Evolutionary conservation across 2,888 invertebrate genomes (phyloP).

Genomic region (Caenorhabditis sp.): DNA sequence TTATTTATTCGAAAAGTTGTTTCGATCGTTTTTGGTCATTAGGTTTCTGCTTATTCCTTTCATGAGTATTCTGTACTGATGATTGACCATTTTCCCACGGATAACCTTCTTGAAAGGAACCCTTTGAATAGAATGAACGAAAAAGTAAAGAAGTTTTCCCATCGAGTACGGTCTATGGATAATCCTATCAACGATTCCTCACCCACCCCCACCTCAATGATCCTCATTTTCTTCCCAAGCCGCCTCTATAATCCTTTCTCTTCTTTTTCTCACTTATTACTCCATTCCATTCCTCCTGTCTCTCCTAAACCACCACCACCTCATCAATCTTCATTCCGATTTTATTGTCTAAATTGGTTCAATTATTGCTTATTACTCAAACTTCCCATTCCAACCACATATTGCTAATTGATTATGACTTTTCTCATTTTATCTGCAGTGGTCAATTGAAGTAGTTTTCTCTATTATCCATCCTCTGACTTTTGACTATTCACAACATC

Average conservation of each 20-base stretch:
- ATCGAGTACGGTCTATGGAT: slow-evolving; percentile 30
- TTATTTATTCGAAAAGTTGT: slow-evolving; percentile 22
- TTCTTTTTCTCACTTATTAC: not conserved
- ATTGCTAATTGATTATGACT: slow-evolving; percentile 4
- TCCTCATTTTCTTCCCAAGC: not conserved
- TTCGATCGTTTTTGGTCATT: slow-evolving; percentile 1
- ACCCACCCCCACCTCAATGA: slow-evolving; percentile 17
- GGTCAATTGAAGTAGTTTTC: not conserved
- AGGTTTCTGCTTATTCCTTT: not conserved
- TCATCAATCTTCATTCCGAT: slow-evolving; percentile 40
- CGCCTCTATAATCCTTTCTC: slow-evolving; percentile 36
- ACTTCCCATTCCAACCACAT: not conserved
- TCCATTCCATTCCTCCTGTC: not conserved
- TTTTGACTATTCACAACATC: no score
- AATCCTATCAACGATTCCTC: slow-evolving; percentile 25
- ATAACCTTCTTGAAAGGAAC: not conserved
- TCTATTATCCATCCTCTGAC: no score
- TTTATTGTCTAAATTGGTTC: slow-evolving; percentile 29
- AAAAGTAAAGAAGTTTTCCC: slow-evolving; percentile 4
- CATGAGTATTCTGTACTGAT: not conserved
- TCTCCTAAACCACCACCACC: slow-evolving; percentile 30
- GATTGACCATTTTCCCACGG: slow-evolving; percentile 7
- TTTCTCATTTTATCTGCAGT: not conserved
- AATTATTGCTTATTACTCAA: no score
- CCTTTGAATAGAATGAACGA: not conserved